Percentiles rank a stretch among this genome's conserved stretches.
Conservation (phyloP, 2,113 vertebrate genomes). For the Bucco capensis region DNA sequence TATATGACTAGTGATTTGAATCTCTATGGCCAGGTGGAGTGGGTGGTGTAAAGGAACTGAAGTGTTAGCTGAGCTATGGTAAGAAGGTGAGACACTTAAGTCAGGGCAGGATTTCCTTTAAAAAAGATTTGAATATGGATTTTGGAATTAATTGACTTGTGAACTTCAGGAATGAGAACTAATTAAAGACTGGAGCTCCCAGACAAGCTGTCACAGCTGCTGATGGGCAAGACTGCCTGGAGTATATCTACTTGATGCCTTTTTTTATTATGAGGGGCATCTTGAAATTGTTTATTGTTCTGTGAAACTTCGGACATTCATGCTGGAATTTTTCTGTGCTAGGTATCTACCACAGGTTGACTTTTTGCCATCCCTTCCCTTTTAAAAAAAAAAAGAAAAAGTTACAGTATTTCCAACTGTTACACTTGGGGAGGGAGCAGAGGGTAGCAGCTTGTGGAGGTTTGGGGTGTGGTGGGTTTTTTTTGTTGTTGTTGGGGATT, state of each 20-base stretch:
- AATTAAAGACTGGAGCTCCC: constrained; percentile 35
- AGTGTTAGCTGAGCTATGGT: neutral
- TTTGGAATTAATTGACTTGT: constrained; percentile 46
- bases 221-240: neutral
- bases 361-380: rapidly evolving
- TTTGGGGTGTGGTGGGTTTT: neutral
- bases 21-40: neutral
- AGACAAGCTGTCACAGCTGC: constrained; percentile 37
- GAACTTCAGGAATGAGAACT: constrained; percentile 51
- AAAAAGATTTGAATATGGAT: neutral
- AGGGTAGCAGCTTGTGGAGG: neutral
- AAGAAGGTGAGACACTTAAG: neutral
- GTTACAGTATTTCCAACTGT: neutral
- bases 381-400: neutral
- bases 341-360: neutral
- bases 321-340: neutral
- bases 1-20: constrained; percentile 4
- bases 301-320: neutral
- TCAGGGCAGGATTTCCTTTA: neutral
- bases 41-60: neutral
- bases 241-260: neutral
- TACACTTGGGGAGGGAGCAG: neutral
- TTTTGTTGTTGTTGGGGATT: neutral
- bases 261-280: neutral
- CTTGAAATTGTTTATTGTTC: constrained; percentile 13